Percentiles rank a stretch among this genome's conserved stretches.
Evolutionary conservation across 2,797 vertebrate species (phyloP).

Genomic region (Vireo griseus): DNA sequence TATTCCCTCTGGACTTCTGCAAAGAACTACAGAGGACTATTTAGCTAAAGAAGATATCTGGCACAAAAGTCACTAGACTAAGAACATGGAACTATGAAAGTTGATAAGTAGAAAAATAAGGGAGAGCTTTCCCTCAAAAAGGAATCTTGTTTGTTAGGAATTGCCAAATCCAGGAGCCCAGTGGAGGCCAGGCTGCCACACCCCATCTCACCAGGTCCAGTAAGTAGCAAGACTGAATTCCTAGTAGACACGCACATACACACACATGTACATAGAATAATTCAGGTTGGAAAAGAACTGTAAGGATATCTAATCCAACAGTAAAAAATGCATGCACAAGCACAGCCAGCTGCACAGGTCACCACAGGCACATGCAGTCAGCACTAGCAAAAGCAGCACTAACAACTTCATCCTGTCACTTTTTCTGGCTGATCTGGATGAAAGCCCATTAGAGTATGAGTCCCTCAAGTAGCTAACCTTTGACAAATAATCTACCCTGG

Average conservation of each 20-base stretch:
- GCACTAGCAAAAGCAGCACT: not conserved
- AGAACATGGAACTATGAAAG: not conserved
- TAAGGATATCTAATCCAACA: not conserved
- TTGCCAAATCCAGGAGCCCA: not conserved
- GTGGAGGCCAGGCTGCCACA: not conserved
- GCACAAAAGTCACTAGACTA: not conserved
- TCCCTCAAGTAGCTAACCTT: not conserved
- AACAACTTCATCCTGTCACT: not conserved
- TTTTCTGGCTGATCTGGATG: not conserved
- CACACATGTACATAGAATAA: not conserved
- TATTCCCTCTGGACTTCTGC: not conserved
- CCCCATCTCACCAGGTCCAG: not conserved
- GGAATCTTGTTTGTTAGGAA: not conserved
- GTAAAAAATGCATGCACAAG: not conserved
- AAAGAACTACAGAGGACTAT: not conserved
- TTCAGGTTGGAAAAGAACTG: not conserved
- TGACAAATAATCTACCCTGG: no score
- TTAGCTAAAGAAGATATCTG: not conserved
- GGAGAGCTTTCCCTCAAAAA: not conserved
- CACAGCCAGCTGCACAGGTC: not conserved
- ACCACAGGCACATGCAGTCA: not conserved
- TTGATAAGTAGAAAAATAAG: not conserved
- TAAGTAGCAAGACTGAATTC: not conserved
- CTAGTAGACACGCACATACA: not conserved
- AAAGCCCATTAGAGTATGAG: not conserved